Evolutionary conservation across 2,888 invertebrate genomes (phyloP).

Genomic region (Siphlonurus alternatus): DNA sequence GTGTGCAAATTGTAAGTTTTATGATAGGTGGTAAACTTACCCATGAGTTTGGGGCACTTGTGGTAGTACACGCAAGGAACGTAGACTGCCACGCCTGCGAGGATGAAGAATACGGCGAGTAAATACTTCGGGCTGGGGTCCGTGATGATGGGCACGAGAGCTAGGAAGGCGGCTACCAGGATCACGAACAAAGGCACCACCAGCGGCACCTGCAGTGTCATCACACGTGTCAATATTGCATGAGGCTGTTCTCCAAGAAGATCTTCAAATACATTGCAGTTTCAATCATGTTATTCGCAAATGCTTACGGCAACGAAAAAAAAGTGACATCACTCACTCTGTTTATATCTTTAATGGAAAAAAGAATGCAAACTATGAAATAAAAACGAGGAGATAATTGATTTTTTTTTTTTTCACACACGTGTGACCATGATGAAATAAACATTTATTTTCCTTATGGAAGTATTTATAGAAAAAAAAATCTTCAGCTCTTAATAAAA

Average conservation of each 20-base stretch:
- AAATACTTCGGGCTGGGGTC: slow-evolving; percentile 62
- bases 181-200: slow-evolving; percentile 55
- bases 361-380: too few species aligned
- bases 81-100: slow-evolving; percentile 51
- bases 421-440: too few species aligned
- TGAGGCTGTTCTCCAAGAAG: too few species aligned
- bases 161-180: slow-evolving; percentile 49
- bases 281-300: background rate
- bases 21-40: slow-evolving; percentile 39
- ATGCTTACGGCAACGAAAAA: background rate
- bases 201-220: slow-evolving; percentile 43
- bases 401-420: too few species aligned
- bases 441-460: too few species aligned
- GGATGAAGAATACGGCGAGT: slow-evolving; percentile 52
- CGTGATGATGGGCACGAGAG: slow-evolving; percentile 53
- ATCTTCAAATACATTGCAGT: slow-evolving; percentile 6
- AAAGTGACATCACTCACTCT: background rate
- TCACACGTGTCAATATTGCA: too few species aligned
- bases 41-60: slow-evolving; percentile 40
- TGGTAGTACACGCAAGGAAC: slow-evolving; percentile 56
- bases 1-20: too few species aligned
- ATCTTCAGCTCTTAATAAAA: too few species aligned
- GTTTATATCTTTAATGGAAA: too few species aligned
- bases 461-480: too few species aligned
- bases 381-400: too few species aligned